phyloP scores from a whole-genome alignment of 1,140 invertebrate genomes.

The Pogonomyrmex barbatus region DNA sequence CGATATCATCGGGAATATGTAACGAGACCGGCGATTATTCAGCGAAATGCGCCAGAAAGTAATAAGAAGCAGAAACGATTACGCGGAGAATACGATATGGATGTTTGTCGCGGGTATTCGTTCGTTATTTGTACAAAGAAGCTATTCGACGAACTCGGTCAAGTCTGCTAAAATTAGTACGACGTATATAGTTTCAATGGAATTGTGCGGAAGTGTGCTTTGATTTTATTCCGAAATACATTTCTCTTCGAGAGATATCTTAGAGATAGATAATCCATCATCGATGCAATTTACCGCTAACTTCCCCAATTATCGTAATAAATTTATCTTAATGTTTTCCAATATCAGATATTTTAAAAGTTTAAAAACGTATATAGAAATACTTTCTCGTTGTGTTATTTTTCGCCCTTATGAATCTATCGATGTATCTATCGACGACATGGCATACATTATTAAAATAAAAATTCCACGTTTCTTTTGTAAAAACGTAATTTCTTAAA shows the following conservation, averaged over 20 bases:
- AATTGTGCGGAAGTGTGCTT: slow-evolving; percentile 47
- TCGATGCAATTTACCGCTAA: background rate
- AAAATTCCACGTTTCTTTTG: background rate
- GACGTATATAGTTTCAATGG: slow-evolving; percentile 44
- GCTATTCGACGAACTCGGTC: slow-evolving; percentile 52
- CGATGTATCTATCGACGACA: too few relatives aligned
- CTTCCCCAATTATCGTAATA: slow-evolving; percentile 16
- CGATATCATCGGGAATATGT: slow-evolving; percentile 33
- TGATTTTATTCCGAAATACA: slow-evolving; percentile 39
- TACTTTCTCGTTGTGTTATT: background rate
- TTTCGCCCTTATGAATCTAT: background rate
- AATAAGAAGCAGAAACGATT: slow-evolving; percentile 21
- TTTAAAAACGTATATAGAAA: background rate
- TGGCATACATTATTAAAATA: background rate
- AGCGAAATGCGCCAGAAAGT: slow-evolving; percentile 12
- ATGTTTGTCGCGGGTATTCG: slow-evolving; percentile 11
- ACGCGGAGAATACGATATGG: slow-evolving; percentile 20
- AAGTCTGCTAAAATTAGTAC: slow-evolving; percentile 55
- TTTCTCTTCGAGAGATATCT: background rate
- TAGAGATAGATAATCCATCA: slow-evolving; percentile 24
- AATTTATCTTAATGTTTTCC: background rate
- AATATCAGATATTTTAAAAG: background rate
- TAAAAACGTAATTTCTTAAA: background rate
- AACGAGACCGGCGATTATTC: slow-evolving; percentile 31
- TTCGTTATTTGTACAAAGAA: slow-evolving; percentile 57